Evolutionary conservation across 2,888 invertebrate genomes (phyloP).

Genomic region (Ctenicera cuprea): DNA sequence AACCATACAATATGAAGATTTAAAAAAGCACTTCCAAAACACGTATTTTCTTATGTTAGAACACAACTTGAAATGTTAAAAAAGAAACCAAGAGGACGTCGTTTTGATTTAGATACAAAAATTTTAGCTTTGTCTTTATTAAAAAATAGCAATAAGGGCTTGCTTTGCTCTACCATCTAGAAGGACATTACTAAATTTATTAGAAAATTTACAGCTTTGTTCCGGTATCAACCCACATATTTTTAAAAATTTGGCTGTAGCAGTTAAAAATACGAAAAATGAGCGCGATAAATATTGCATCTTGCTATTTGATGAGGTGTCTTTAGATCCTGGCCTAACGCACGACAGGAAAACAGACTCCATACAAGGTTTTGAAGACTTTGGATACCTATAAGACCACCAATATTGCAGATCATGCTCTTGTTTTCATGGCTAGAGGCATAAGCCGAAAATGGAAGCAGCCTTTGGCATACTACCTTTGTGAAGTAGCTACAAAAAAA

Average conservation of each 20-base stretch:
- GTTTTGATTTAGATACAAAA: no score
- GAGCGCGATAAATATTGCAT: not conserved
- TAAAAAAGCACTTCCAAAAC: no score
- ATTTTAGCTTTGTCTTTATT: no score
- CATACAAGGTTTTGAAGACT: slow-evolving; percentile 39
- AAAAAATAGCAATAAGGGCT: no score
- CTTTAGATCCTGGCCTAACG: not conserved
- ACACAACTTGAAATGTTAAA: no score
- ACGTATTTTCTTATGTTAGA: no score
- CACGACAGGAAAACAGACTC: not conserved
- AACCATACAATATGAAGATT: no score
- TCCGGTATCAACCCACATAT: not conserved
- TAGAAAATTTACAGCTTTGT: not conserved
- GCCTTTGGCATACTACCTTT: slow-evolving; percentile 31
- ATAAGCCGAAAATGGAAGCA: slow-evolving; percentile 40
- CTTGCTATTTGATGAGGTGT: slow-evolving; percentile 15
- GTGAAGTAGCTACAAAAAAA: slow-evolving; percentile 21
- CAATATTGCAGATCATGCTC: slow-evolving; percentile 59
- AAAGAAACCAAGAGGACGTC: no score
- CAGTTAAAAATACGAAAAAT: no score
- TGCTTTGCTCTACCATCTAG: slow-evolving; percentile 15
- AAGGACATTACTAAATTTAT: not conserved
- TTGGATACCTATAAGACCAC: slow-evolving; percentile 39
- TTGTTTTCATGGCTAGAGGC: slow-evolving; percentile 58
- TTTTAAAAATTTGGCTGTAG: no score